Base-by-base conservation (phyloP, 1,140 invertebrate genomes). In the Hypothenemus hampei region DNA sequence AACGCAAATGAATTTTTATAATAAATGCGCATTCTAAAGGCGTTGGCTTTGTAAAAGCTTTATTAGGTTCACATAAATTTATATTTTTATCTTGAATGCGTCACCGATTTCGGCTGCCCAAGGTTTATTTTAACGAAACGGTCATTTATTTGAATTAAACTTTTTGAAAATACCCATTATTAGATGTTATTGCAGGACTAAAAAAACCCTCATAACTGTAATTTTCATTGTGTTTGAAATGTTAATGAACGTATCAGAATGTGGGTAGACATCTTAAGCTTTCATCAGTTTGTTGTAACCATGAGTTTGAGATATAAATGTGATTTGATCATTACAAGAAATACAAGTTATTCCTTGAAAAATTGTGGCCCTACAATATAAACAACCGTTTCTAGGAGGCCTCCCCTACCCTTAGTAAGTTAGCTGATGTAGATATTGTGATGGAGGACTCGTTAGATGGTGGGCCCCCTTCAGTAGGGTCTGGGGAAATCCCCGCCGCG, bases 371-470 rank as follows among this genome's bases (percentile, higher is more conserved):
- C 46, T 40, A 29, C 48, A 51, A 45, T 53, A 53, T 41, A 55
- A 39, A 37, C 18, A 10, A 64, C 46, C 58, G 31, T 62, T 65
- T 66, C 23, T 53, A 71, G 77, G 77, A 78, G 53, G 69, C 75
- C 59, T 75, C 76, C 35, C 76, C 76, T 53, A 70, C 77, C 61
- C 68, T 77, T 62, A 75, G 75, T 55, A 79, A 79, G 68, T 73
- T 79, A 70, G 73, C 77, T 22, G 81, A 83, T 68, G 75, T 77
- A 54, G 73, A 82, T 49, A 72, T 79, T 46, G 67, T 81, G 44
- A 75, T 81, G 61, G 84, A 86, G 61, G 83, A 86, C 65, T 86
- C 84, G 0, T 70, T 84, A 69, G 83, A 86, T 69, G 83, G 83
- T 44, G 83, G 80, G 59, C 85, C 83, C 61, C 85, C 83, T 22